Percentiles rank a stretch among this genome's conserved stretches.
These are phyloP conservation scores for Diorhabda elongata DNA, from an alignment of 1,140 invertebrate genomes.

Conservation along the genomic window DNA sequence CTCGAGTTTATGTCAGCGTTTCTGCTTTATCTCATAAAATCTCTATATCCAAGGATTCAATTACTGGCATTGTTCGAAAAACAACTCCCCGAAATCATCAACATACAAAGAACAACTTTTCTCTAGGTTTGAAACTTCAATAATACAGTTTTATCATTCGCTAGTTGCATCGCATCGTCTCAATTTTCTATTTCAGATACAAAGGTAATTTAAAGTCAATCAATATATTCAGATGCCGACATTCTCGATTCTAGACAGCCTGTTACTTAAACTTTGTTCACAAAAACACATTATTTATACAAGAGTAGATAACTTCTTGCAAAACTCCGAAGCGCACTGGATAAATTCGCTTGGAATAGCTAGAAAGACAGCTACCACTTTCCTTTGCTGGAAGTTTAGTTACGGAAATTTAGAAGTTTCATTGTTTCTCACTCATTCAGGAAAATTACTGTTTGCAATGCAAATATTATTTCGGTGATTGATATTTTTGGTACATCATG, in stretches of 20 bases:
- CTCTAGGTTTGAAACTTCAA: background rate
- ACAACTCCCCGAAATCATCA: background rate
- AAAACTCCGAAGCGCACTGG: background rate
- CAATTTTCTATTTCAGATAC: constrained; percentile 2
- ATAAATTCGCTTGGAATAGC: background rate
- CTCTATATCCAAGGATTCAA: background rate
- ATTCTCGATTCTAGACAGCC: background rate
- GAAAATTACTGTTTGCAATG: too few relatives aligned
- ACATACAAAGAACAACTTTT: constrained; percentile 2
- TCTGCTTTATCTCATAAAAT: background rate
- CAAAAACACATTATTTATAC: constrained; percentile 3
- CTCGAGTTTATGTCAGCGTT: background rate
- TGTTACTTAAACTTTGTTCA: constrained; percentile 1
- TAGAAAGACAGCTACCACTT: background rate
- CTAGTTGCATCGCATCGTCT: background rate
- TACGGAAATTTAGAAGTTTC: background rate
- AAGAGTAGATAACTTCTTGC: constrained; percentile 2
- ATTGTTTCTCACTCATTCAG: too few relatives aligned
- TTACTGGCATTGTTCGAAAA: background rate
- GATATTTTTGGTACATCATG: too few relatives aligned
- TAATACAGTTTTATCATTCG: constrained; percentile 2
- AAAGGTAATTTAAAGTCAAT: constrained; percentile 3
- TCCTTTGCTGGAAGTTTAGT: background rate
- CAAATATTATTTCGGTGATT: too few relatives aligned
- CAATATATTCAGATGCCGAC: background rate